phyloP scores from a whole-genome alignment of 2,888 invertebrate genomes.

The Platycheirus albimanus region DNA sequence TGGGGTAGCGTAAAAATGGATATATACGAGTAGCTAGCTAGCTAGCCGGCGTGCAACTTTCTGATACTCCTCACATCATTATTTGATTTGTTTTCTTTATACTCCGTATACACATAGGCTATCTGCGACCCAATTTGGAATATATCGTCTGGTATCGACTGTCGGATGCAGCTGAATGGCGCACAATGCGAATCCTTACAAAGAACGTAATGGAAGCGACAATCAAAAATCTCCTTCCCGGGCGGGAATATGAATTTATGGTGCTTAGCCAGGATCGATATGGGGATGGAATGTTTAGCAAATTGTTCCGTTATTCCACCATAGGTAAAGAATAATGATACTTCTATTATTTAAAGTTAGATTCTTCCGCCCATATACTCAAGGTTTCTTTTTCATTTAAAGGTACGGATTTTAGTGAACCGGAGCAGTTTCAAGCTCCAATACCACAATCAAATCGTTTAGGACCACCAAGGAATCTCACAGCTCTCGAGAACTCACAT shows the following conservation, averaged over 20 bases:
- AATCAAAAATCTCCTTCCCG: conserved; percentile 89
- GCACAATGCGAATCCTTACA: conserved; percentile 89
- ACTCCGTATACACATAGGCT: conserved; percentile 84
- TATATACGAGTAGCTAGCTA: no score
- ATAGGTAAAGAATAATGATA: conserved; percentile 83
- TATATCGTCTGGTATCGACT: conserved; percentile 94
- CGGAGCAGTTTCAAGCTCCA: conserved; percentile 75
- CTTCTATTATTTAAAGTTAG: conserved; percentile 13
- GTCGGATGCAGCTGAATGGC: conserved; percentile 91
- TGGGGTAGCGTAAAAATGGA: background rate
- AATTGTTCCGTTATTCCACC: conserved; percentile 89
- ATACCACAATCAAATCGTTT: conserved; percentile 82
- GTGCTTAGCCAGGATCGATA: conserved; percentile 93
- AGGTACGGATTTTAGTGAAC: conserved; percentile 64
- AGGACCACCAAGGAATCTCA: conserved; percentile 87
- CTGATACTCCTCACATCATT: conserved; percentile 14
- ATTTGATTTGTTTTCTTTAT: conserved; percentile 56
- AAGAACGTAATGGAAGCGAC: conserved; percentile 90
- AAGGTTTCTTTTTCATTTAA: conserved; percentile 4
- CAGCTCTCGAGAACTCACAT: conserved; percentile 87
- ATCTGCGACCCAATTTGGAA: conserved; percentile 89
- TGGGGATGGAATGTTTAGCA: conserved; percentile 96
- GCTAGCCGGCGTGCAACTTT: conserved; percentile 15
- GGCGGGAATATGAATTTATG: conserved; percentile 93
- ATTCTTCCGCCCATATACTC: no score